Evolutionary conservation across 2,113 vertebrate genomes (phyloP).

Genomic region (Corvus cornix): DNA sequence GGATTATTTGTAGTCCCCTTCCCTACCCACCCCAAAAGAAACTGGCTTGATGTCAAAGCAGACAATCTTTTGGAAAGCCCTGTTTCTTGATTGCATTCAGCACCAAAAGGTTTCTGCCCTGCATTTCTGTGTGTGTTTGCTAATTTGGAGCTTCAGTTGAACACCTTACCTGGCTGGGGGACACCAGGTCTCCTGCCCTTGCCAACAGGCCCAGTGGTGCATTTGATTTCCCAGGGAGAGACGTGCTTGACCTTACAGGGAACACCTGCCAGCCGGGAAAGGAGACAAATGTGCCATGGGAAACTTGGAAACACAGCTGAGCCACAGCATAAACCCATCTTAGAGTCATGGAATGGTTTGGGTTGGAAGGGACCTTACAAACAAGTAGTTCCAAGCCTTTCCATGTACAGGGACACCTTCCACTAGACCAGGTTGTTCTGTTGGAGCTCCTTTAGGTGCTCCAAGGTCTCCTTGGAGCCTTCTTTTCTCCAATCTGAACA

Average conservation of each 20-base stretch:
- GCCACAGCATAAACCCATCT: neutral
- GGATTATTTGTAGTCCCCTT: neutral
- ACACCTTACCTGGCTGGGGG: conserved; percentile 67
- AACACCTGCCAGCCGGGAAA: conserved; percentile 42
- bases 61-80: neutral
- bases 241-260: conserved; percentile 52
- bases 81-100: neutral
- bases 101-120: neutral
- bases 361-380: neutral
- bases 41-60: neutral
- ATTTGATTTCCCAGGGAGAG: conserved; percentile 67
- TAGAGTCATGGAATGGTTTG: neutral
- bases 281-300: neutral
- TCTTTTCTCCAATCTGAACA: neutral
- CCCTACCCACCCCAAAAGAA: neutral
- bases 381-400: neutral
- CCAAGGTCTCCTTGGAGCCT: neutral
- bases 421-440: neutral
- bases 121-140: fast-evolving
- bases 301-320: neutral
- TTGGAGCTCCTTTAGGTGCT: neutral
- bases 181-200: neutral
- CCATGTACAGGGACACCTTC: neutral
- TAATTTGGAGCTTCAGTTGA: neutral
- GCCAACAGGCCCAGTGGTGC: conserved; percentile 30